Evolutionary conservation across 2,113 vertebrate genomes (phyloP).

Genomic region (Lepus europaeus): DNA sequence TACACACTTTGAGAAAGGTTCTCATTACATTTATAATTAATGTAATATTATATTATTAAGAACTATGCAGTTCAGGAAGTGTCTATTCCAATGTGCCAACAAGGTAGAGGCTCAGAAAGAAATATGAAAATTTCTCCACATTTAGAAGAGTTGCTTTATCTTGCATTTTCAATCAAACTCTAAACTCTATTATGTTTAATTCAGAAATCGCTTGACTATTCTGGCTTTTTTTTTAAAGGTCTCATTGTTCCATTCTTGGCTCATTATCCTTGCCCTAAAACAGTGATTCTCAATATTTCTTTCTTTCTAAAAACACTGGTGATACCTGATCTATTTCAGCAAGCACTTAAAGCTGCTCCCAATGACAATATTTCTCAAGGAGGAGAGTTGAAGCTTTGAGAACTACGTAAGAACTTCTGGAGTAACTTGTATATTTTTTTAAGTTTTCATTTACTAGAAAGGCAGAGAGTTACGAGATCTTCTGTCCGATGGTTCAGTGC

Average conservation of each 20-base stretch:
- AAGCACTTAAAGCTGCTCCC: neutral
- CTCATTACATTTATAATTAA: slow-evolving; percentile 43
- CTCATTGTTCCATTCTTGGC: neutral
- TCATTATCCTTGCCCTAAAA: neutral
- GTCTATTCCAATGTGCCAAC: neutral
- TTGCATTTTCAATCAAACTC: neutral
- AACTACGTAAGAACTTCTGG: neutral
- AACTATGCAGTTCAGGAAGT: slow-evolving; percentile 31
- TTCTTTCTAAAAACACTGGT: neutral
- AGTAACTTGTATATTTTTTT: neutral
- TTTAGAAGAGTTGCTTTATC: slow-evolving; percentile 28
- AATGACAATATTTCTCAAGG: neutral
- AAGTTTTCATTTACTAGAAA: no score
- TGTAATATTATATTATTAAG: slow-evolving; percentile 15
- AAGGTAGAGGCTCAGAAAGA: neutral
- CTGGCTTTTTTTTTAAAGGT: neutral
- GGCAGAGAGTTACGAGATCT: no score
- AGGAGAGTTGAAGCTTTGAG: neutral
- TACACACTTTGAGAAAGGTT: slow-evolving; percentile 15
- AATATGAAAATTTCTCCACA: neutral
- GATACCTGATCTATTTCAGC: neutral
- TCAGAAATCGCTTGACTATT: slow-evolving; percentile 50
- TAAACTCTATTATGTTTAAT: neutral
- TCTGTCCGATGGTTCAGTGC: no score
- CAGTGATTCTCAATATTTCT: neutral